A percentile compares a stretch with the other conserved stretches of the same genome.
Evolutionary conservation across 2,113 vertebrate genomes (phyloP).

Genomic region (Aspidoscelis tigris): DNA sequence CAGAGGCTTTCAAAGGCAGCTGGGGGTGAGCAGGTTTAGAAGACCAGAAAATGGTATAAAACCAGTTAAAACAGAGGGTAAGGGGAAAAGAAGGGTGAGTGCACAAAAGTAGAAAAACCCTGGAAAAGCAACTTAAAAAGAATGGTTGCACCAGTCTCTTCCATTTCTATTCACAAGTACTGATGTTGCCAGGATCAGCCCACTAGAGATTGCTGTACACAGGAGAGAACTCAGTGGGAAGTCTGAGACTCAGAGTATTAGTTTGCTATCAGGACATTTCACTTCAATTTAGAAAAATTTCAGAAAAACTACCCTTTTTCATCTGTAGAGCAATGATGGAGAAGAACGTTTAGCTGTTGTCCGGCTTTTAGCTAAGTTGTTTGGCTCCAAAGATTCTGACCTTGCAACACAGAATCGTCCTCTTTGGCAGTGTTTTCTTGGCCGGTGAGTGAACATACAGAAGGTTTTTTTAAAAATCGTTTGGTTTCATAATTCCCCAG

Average conservation of each 20-base stretch:
- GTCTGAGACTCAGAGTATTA: not conserved
- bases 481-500: not conserved
- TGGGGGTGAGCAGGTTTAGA: no score
- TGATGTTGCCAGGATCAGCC: no score
- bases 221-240: not conserved
- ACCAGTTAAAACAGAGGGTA: no score
- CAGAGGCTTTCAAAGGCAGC: no score
- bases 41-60: no score
- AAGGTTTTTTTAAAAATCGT: not conserved
- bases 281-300: not conserved
- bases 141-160: no score
- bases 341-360: constrained; percentile 98
- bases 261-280: not conserved
- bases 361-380: constrained; percentile 93
- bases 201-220: no score
- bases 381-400: constrained; percentile 98
- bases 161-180: no score
- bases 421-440: constrained; percentile 98
- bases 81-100: no score
- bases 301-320: constrained; percentile 16
- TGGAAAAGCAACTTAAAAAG: no score
- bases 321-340: constrained; percentile 92
- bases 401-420: constrained; percentile 96
- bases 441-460: constrained; percentile 81
- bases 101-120: no score